Evolutionary conservation across 2,113 vertebrate genomes (phyloP).

Genomic region (Pithys albifrons): DNA sequence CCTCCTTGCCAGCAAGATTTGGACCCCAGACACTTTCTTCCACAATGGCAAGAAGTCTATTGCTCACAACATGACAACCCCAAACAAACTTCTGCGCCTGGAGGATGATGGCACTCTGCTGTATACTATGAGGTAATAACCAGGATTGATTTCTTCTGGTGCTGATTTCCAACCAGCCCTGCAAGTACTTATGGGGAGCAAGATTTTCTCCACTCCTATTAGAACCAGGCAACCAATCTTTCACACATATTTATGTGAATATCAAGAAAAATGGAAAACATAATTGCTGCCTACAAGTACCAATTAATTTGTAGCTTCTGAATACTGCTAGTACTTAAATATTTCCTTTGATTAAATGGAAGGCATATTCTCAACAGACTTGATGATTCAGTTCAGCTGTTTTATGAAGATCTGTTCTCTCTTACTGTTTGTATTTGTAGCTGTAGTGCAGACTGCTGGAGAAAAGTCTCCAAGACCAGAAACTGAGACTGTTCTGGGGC

Average conservation of each 20-base stretch:
- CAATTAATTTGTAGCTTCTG: conserved; percentile 54
- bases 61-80: conserved; percentile 97
- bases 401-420: conserved; percentile 8
- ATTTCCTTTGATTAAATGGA: conserved; percentile 57
- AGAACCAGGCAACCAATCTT: background rate
- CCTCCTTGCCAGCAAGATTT: conserved; percentile 95
- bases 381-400: conserved; percentile 53
- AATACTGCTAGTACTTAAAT: conserved; percentile 40
- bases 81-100: conserved; percentile 94
- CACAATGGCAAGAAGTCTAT: conserved; percentile 98
- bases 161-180: background rate
- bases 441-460: background rate
- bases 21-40: conserved; percentile 98
- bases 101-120: conserved; percentile 93
- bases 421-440: conserved; percentile 23
- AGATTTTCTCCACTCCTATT: background rate
- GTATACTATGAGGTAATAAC: conserved; percentile 94
- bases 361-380: conserved; percentile 47
- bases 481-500: background rate
- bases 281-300: conserved; percentile 14
- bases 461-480: background rate
- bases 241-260: background rate
- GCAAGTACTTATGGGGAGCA: background rate
- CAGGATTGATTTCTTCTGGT: background rate
- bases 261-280: conserved; percentile 44